These are phyloP conservation scores for Paracyprichromis sp. DNA, from an alignment of 2,113 vertebrate species.

Conservation along the genomic window DNA sequence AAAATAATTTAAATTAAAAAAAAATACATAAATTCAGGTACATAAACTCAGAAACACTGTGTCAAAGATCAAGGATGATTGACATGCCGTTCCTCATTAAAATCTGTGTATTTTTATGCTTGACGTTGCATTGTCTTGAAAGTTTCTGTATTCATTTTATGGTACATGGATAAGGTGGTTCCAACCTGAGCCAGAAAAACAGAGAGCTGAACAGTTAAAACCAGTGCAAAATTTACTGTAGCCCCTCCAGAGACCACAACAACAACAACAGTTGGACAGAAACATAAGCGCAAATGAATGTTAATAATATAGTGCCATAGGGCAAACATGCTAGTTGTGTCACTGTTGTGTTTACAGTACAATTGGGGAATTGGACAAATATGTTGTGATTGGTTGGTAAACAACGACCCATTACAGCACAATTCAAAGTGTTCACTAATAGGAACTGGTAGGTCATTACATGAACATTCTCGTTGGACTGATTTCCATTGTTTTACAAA, in stretches of 20 bases:
- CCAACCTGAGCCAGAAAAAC: background rate
- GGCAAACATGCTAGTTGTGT: background rate
- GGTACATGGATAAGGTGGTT: background rate
- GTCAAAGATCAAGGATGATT: background rate
- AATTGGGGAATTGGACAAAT: background rate
- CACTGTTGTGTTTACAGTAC: background rate
- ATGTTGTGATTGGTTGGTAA: background rate
- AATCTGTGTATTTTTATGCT: background rate
- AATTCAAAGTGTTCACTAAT: background rate
- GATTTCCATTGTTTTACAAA: background rate
- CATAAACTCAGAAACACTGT: background rate
- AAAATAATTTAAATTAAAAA: background rate
- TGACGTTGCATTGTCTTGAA: background rate
- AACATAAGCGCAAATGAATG: background rate
- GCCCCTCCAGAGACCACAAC: background rate
- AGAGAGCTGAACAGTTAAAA: background rate
- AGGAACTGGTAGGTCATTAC: background rate
- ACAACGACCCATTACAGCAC: background rate
- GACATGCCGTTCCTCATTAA: background rate
- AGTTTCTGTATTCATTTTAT: background rate
- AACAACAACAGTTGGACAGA: background rate
- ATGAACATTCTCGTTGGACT: background rate
- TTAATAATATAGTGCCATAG: background rate
- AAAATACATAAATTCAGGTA: background rate
- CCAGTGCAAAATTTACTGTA: background rate